A percentile compares a stretch with the other conserved stretches of the same genome.
Evolutionary conservation across 2,888 invertebrate species (phyloP).

Genomic region (Harmothoe impar): DNA sequence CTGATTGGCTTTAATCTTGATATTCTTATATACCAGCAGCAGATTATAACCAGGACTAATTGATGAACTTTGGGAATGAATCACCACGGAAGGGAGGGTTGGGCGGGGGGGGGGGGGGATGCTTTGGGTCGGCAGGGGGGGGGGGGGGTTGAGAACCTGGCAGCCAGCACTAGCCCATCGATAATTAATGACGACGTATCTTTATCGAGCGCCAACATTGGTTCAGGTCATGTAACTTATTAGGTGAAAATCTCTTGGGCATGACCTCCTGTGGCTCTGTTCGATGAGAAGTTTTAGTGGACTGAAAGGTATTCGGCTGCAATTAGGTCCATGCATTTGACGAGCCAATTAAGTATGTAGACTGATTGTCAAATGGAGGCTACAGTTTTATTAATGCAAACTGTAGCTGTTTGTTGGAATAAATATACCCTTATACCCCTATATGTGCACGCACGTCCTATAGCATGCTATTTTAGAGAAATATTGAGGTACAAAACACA

Average conservation of each 20-base stretch:
- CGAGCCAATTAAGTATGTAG: too few species aligned
- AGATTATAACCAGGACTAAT: neutral
- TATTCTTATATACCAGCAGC: slow-evolving; percentile 12
- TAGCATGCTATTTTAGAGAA: too few species aligned
- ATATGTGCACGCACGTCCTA: too few species aligned
- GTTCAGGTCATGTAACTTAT: slow-evolving; percentile 1
- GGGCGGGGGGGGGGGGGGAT: neutral
- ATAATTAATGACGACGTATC: slow-evolving; percentile 6
- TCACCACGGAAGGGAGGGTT: neutral
- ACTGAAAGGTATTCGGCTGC: too few species aligned
- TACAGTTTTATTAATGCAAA: too few species aligned
- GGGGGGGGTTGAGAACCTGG: neutral
- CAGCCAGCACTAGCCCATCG: neutral
- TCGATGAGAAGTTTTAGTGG: too few species aligned
- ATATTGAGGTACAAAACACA: too few species aligned
- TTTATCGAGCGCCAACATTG: slow-evolving; percentile 27
- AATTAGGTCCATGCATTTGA: too few species aligned
- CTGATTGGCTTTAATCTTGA: neutral
- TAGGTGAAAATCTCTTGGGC: neutral
- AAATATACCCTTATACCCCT: too few species aligned
- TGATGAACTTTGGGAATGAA: slow-evolving; percentile 26
- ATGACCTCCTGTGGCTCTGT: too few species aligned
- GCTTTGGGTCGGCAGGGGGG: neutral
- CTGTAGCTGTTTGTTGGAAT: too few species aligned
- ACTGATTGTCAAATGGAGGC: too few species aligned